Conservation (phyloP, 2,113 vertebrate species). For the Hippocampus zosterae region DNA sequence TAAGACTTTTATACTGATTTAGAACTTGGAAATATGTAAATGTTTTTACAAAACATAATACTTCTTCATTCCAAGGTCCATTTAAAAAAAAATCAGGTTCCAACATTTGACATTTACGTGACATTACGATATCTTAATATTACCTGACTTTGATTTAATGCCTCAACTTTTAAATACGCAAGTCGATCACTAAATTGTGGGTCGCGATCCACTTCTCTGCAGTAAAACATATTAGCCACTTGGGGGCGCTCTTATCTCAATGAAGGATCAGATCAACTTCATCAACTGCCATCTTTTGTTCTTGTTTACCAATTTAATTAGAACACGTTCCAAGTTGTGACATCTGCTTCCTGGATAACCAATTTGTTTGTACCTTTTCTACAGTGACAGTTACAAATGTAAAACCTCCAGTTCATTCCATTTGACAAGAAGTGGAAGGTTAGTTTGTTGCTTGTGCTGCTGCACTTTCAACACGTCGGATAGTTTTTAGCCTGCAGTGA, state of each 20-base stretch:
- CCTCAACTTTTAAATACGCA: no score
- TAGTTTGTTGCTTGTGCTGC: no score
- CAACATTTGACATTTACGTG: no score
- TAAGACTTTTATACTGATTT: constrained; percentile 32
- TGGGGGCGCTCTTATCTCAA: constrained; percentile 35
- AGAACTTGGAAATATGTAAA: constrained; percentile 31
- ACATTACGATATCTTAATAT: no score
- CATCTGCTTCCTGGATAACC: no score
- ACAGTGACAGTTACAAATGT: no score
- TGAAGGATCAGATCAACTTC: background rate
- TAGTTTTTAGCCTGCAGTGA: background rate
- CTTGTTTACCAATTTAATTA: background rate
- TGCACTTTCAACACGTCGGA: background rate
- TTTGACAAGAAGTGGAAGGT: no score
- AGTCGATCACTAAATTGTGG: background rate
- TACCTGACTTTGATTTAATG: no score
- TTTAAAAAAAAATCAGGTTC: no score
- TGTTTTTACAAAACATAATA: constrained; percentile 40
- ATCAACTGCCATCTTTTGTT: background rate
- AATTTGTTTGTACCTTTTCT: no score
- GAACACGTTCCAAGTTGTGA: background rate
- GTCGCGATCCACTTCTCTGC: constrained; percentile 4
- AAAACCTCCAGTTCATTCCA: no score
- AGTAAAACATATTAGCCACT: constrained; percentile 38
- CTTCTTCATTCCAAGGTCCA: constrained; percentile 35